Base-by-base conservation (phyloP, 2,888 invertebrate species). In the Perizoma affinitatum region DNA sequence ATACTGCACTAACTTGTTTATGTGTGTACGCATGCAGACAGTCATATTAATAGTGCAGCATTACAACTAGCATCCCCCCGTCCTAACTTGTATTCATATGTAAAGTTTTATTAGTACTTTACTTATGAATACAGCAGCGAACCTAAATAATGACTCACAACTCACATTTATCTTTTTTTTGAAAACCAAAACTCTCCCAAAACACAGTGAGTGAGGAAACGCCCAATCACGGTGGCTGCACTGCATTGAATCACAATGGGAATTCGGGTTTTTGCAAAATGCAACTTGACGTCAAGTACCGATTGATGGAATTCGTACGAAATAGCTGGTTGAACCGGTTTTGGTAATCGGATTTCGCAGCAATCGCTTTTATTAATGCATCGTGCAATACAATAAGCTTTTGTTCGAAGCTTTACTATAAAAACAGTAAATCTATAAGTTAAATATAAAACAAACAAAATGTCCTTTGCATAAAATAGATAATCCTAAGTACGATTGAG, bases 301-400 rank as follows among this genome's bases (percentile, higher is more conserved):
- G 67, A 71, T 75, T 72, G 73, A 75, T 69, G 68, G 70, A 68
- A 73, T 72, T 67, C 70, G 74, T 64, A 70, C 73, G 72, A 74
- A 75, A 79, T 74, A 73, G 72, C 72, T 72, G 71, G 74, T 72
- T 70, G 72, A 69, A 74, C 72, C 67, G 70, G 69, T 71, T 67
- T 71, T 70, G 75, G 71, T 78, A 77, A 83, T 81, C 81, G 78
- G 80, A 78, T 83, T 80, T 67, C 68, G 70, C 65, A 71, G 70
- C 72, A 70, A 78, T 75, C 71, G 75, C 71, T 78, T 82, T 80
- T 76, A 79, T 78, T 78, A 80, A 79, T 78, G 76, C 78, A 73
- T 68, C 65, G 69, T 66, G 68, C 74, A 66, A 63, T 68, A 63
- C 69, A 73, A 69, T 74, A 72, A 72, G 68, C 78, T 70, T 63